Evolutionary conservation across 1,140 invertebrate genomes (phyloP).

Genomic region (Sycophaga agraensis): DNA sequence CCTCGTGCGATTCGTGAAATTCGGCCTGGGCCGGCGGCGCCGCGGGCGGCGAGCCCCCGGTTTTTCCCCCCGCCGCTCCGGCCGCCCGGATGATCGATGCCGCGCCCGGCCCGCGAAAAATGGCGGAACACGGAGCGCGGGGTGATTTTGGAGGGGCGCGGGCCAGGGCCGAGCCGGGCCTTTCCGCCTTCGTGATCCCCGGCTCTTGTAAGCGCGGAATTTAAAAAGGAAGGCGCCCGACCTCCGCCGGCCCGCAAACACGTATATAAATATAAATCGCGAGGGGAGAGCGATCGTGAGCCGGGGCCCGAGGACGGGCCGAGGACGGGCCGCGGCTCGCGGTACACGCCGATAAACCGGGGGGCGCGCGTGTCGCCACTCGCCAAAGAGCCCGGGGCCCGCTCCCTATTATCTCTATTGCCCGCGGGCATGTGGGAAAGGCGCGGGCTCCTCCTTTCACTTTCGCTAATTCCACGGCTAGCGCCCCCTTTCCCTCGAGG

Average conservation of each 20-base stretch:
- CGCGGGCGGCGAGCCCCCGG: background rate
- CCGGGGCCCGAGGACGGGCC: background rate
- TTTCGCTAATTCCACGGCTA: no score
- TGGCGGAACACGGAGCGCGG: no score
- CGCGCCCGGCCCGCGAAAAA: background rate
- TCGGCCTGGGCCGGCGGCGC: background rate
- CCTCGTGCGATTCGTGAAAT: constrained; percentile 9
- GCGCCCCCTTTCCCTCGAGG: constrained; percentile 16
- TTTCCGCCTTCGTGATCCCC: constrained; percentile 29
- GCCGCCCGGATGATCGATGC: background rate
- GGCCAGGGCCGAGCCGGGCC: no score
- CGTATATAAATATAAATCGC: constrained; percentile 19
- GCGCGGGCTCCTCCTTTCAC: no score
- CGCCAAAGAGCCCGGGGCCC: no score
- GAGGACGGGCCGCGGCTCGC: background rate
- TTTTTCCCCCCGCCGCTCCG: background rate
- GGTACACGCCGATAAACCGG: constrained; percentile 11
- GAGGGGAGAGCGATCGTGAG: background rate
- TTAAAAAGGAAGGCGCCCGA: constrained; percentile 31
- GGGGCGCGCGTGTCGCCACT: background rate
- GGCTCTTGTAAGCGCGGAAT: constrained; percentile 22
- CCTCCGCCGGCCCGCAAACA: constrained; percentile 9
- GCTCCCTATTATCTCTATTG: constrained; percentile 24
- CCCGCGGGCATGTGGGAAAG: no score
- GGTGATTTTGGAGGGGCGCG: no score